A percentile compares a stretch with the other conserved stretches of the same genome.
Conservation (phyloP, 2,113 vertebrate genomes). For the Prinia subflava region DNA sequence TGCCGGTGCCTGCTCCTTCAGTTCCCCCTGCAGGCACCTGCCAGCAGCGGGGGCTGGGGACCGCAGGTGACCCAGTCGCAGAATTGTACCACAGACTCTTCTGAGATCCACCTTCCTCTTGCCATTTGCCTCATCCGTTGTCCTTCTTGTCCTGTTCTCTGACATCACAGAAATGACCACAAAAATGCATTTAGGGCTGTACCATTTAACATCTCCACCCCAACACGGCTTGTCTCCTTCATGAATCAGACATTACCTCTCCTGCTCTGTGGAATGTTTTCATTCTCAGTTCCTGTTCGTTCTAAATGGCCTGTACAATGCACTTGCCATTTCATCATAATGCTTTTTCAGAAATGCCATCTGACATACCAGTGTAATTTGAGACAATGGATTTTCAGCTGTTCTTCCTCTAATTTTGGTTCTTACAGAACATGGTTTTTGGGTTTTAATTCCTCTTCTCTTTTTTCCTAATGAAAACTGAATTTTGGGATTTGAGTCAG, state of each 20-base stretch:
- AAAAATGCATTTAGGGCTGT: not conserved
- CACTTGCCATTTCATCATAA: not conserved
- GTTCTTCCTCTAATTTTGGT: not conserved
- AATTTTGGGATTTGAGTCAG: not conserved
- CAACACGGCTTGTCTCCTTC: not conserved
- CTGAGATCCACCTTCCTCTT: not conserved
- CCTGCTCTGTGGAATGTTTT: not conserved
- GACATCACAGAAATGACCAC: not conserved
- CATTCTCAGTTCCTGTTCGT: not conserved
- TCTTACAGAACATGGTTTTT: not conserved
- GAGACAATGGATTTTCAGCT: not conserved
- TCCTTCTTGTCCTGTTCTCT: not conserved
- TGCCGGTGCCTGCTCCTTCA: not conserved
- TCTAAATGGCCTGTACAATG: not conserved
- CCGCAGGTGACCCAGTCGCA: not conserved
- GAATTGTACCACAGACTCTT: not conserved
- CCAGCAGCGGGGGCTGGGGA: too few relatives aligned
- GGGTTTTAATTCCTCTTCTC: not conserved
- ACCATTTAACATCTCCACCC: not conserved
- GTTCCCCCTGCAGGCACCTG: not conserved
- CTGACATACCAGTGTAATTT: not conserved
- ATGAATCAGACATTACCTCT: not conserved
- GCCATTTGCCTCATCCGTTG: not conserved
- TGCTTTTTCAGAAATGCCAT: not conserved
- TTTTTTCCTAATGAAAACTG: not conserved